Base-by-base conservation (phyloP, 2,797 vertebrate species). In the Helarctos malayanus region DNA sequence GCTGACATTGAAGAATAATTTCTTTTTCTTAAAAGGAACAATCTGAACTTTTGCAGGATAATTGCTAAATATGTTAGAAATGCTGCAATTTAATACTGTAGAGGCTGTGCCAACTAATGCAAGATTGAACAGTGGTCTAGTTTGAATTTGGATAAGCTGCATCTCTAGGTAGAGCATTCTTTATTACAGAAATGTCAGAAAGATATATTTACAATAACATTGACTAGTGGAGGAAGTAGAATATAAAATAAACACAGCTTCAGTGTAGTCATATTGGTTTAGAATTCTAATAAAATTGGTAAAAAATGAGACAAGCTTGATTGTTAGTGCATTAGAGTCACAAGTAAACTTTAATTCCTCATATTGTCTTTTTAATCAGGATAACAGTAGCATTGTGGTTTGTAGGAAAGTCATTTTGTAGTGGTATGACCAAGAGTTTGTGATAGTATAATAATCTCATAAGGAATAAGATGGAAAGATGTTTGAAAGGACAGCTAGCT, bases 11-110 rank as follows among this genome's bases (percentile, higher is more conserved):
- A 95, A 95, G 59, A 97, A 90, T 82, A 92, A 75, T 97, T 95
- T 97, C 19, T 59, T 96, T 97, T 95, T 96, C 59, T 95, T 92
- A 79, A 91, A 96, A 95, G 76, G 90, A 96, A 94, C 47, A 93
- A 16, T 94, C 73, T 92, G 78, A 97, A 94, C 79, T 78, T 97
- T 78, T n/a, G 32, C 12, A 95, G 79, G 35, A 76, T 91, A 95
- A 94, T 89, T 89, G 68, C 45, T 81, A 89, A 94, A 41, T 65
- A 75, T 73, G 23, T 92, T 95, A 69, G 87, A 11, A 57, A 82
- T 71, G 18, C 49, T 84, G 2, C 95, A 82, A 89, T 96, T 97
- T 89, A 96, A 97, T 97, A 95, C 92, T 47, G 14, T 52, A 91
- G 76, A 91, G 32, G 3, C 61, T 65, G 12, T 71, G 56, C 63